Conservation (phyloP, 2,797 vertebrate genomes). For the Sebastolobus altivelis region DNA sequence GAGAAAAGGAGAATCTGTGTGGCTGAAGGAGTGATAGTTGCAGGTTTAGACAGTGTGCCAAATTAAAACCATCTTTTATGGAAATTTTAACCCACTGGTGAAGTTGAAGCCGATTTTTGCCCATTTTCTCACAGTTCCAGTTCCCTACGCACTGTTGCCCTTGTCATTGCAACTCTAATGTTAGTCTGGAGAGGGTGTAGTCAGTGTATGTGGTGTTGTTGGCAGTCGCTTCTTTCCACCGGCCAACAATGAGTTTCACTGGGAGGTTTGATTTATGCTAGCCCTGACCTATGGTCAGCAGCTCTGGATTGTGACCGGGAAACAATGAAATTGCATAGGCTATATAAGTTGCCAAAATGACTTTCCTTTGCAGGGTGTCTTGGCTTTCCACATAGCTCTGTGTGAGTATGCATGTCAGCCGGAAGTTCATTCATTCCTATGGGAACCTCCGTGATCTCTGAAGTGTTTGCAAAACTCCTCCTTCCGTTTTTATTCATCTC, state of each 20-base stretch:
- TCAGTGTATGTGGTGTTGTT: not conserved
- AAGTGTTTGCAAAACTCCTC: too few relatives aligned
- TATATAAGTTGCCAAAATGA: not conserved
- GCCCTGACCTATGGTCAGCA: not conserved
- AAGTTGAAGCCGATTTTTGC: not conserved
- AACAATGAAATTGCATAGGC: not conserved
- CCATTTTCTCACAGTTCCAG: not conserved
- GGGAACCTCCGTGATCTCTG: too few relatives aligned
- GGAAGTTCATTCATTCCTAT: too few relatives aligned
- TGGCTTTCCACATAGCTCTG: too few relatives aligned
- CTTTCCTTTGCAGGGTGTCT: not conserved
- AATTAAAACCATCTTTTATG: slow-evolving; percentile 38
- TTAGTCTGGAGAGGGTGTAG: not conserved
- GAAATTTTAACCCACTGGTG: slow-evolving; percentile 18
- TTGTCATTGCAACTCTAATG: not conserved
- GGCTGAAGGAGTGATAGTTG: slow-evolving; percentile 32
- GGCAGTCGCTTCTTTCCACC: slow-evolving; percentile 6
- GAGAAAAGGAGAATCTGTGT: slow-evolving; percentile 41
- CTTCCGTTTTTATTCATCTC: too few relatives aligned
- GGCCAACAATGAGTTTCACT: not conserved
- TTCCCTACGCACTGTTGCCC: not conserved
- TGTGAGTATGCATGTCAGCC: too few relatives aligned
- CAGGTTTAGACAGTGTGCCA: slow-evolving; percentile 28
- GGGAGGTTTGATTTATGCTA: not conserved
- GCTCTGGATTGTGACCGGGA: not conserved